Conservation (phyloP, 2,888 invertebrate species). For the Hemicrepidius hirtus region DNA sequence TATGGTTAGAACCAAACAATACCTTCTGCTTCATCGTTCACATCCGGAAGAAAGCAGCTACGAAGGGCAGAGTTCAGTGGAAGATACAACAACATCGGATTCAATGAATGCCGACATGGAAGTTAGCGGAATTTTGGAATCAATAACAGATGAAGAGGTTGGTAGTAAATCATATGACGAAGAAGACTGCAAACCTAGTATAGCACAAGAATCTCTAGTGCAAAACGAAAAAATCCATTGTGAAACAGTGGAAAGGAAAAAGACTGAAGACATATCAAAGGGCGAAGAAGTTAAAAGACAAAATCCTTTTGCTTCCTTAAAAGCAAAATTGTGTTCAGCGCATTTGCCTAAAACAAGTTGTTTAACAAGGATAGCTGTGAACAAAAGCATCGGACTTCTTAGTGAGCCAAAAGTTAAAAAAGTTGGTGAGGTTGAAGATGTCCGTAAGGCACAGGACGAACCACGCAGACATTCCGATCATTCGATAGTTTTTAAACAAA, state of each 20-base stretch:
- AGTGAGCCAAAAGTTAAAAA: conserved; percentile 64
- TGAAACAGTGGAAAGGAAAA: conserved; percentile 58
- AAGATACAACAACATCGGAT: conserved; percentile 73
- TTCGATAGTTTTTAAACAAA: conserved; percentile 56
- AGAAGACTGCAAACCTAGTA: conserved; percentile 54
- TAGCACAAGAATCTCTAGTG: background rate
- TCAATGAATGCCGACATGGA: conserved; percentile 73
- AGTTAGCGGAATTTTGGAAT: conserved; percentile 72
- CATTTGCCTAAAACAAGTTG: conserved; percentile 71
- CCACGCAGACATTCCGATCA: conserved; percentile 59
- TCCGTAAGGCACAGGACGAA: conserved; percentile 47
- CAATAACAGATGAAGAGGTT: conserved; percentile 66
- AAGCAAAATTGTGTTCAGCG: conserved; percentile 71
- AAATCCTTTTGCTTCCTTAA: conserved; percentile 70
- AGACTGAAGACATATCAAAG: conserved; percentile 70
- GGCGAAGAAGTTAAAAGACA: conserved; percentile 64
- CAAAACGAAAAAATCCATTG: conserved; percentile 9
- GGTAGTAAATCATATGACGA: conserved; percentile 62
- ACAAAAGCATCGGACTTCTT: conserved; percentile 70
- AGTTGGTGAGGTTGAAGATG: conserved; percentile 57
- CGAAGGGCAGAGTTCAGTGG: conserved; percentile 72
- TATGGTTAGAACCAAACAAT: conserved; percentile 64
- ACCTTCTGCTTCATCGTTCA: conserved; percentile 66
- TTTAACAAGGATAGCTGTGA: conserved; percentile 70
- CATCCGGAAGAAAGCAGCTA: conserved; percentile 68